Base-by-base conservation (phyloP, 2,113 vertebrate genomes). In the Phalacrocorax pelagicus region DNA sequence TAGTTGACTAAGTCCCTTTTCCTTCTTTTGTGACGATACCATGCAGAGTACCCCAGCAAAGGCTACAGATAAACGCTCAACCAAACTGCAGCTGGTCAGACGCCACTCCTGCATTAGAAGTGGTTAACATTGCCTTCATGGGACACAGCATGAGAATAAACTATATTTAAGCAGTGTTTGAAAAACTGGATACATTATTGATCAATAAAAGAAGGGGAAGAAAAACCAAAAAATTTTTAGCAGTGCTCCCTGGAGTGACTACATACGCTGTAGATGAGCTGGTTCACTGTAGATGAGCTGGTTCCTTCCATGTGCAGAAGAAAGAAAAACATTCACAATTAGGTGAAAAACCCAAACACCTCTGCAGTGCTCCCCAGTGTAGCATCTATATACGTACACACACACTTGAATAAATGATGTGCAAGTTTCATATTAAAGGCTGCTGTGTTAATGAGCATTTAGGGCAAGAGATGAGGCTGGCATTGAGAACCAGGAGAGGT, bases 331-430 rank as follows among this genome's bases (percentile, higher is more conserved):
- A 1, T 44, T 40, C 54, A 32, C 34, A 52, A 82, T 46, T 21
- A n/a, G 15, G 21, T 73, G 32, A 70, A 66, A 58, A 58, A n/a
- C 19, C 6, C 72, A 52, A 65, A 63, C 34, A 59, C 38, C 38
- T 71, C 77, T 49, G 44, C 26, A 54, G 1, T 6, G 67, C 38
- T 84, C 36, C 20, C 20, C 32, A 23, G 36, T 5, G 19, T 30
- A 51, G 42, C 61, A 44, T 16, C 19, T 46, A 15, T 4, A 32
- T 14, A 21, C 2, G 1, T 19, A 16, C 30, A 17, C 20, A 46
- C 7, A 29, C 16, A 58, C 12, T 21, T 27, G 15, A 38, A 57
- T n/a, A 34, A 84, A 30, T 0, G 0, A 30, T 4, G 6, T 32
- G 16, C 32, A 58, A 40, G 38, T 40, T 59, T 46, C 34, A 3